Percentiles rank a stretch among this genome's conserved stretches.
Evolutionary conservation across 2,888 invertebrate species (phyloP).

Genomic region (Diloba caeruleocephala): DNA sequence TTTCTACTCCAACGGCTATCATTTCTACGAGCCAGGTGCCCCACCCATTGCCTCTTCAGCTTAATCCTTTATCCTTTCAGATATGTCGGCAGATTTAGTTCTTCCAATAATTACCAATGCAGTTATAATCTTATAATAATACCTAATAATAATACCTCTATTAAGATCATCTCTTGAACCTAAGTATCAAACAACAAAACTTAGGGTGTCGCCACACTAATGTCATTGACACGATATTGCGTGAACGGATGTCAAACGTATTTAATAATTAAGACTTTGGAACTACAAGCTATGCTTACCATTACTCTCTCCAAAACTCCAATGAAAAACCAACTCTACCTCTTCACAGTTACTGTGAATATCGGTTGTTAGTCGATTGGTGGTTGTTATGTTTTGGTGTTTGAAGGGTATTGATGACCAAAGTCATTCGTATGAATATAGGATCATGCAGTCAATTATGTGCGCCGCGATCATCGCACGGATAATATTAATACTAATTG

Average conservation of each 20-base stretch:
- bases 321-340: conserved; percentile 9
- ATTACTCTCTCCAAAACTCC: not conserved
- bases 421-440: conserved; percentile 66
- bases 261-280: conserved; percentile 67
- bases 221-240: conserved; percentile 67
- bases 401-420: conserved; percentile 64
- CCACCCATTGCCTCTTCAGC: too few relatives aligned
- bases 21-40: too few relatives aligned
- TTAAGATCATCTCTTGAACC: not conserved
- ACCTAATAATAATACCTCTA: too few relatives aligned
- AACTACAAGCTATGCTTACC: conserved; percentile 19
- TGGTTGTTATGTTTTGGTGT: conserved; percentile 28
- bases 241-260: conserved; percentile 74
- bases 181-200: conserved; percentile 39
- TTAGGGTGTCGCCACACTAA: conserved; percentile 56
- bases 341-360: rapidly evolving
- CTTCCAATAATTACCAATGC: too few relatives aligned
- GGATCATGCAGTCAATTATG: conserved; percentile 71
- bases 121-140: too few relatives aligned
- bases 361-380: not conserved
- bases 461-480: conserved; percentile 63
- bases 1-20: too few relatives aligned
- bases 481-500: conserved; percentile 64
- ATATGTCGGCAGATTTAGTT: too few relatives aligned
- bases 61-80: too few relatives aligned